Evolutionary conservation across 2,797 vertebrate species (phyloP).

Genomic region (Sebastes nivosus): DNA sequence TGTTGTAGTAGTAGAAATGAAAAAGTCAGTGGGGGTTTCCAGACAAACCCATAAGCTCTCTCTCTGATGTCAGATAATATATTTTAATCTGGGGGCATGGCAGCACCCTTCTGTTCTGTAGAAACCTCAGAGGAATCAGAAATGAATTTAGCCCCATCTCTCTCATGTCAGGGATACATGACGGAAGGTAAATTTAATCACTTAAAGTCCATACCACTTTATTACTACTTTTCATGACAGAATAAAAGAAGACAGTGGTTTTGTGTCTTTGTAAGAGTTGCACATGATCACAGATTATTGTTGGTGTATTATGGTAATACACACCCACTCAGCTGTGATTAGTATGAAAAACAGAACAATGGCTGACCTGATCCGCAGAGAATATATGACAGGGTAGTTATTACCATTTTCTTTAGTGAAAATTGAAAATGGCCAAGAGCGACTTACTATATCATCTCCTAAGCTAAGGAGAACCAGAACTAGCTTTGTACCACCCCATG

Average conservation of each 20-base stretch:
- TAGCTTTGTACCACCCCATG: background rate
- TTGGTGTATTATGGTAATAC: background rate
- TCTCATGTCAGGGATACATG: background rate
- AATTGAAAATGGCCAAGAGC: background rate
- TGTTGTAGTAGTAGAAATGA: background rate
- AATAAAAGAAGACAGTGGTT: background rate
- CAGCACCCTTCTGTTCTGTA: background rate
- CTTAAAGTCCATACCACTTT: background rate
- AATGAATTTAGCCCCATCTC: background rate
- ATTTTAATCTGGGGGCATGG: background rate
- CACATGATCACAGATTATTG: background rate
- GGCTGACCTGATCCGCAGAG: background rate
- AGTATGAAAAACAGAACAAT: background rate
- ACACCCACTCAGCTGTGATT: background rate
- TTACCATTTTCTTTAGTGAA: background rate
- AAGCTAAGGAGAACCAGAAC: background rate
- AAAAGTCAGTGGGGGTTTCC: background rate
- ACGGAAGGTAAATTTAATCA: background rate
- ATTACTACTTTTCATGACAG: background rate
- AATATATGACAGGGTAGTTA: background rate
- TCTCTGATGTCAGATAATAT: slow-evolving; percentile 14
- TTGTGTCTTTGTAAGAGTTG: background rate
- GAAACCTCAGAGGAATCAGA: background rate
- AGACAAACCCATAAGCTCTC: background rate
- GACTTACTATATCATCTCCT: background rate